These are phyloP conservation scores for Sparus aurata DNA, from an alignment of 2,797 vertebrate species.

Conservation along the genomic window DNA sequence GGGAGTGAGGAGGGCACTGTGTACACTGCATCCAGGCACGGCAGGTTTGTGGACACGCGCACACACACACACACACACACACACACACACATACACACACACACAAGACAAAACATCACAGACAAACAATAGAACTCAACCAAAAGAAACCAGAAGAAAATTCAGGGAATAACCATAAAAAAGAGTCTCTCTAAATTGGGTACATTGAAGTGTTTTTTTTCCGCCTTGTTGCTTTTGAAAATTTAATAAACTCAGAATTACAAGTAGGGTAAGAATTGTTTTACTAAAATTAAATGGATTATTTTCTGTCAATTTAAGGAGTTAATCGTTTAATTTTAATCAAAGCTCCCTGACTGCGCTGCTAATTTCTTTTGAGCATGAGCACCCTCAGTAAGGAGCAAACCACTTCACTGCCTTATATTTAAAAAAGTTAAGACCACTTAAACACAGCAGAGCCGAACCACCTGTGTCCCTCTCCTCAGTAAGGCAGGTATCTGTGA, in stretches of 20 bases:
- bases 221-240: not conserved
- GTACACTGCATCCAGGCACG: conserved; percentile 98
- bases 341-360: not conserved
- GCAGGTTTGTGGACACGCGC: conserved; percentile 88
- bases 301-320: conserved; percentile 20
- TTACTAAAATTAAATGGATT: not conserved
- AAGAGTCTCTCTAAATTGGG: not conserved
- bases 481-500: conserved; percentile 99
- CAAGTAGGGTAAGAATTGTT: not conserved
- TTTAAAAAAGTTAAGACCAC: not conserved
- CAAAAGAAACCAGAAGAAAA: not conserved
- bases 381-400: not conserved
- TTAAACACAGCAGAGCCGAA: not conserved
- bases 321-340: conserved; percentile 14
- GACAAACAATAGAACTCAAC: no score
- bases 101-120: no score
- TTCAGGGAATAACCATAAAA: no score
- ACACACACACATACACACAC: no score
- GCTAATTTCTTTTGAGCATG: not conserved
- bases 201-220: not conserved
- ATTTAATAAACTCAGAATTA: not conserved
- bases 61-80: conserved; percentile 16
- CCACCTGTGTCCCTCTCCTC: conserved; percentile 40
- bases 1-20: conserved; percentile 98
- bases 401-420: not conserved